Percentiles rank a stretch among this genome's conserved stretches.
Evolutionary conservation across 1,140 invertebrate genomes (phyloP).

Genomic region (Temnothorax curvispinosus): DNA sequence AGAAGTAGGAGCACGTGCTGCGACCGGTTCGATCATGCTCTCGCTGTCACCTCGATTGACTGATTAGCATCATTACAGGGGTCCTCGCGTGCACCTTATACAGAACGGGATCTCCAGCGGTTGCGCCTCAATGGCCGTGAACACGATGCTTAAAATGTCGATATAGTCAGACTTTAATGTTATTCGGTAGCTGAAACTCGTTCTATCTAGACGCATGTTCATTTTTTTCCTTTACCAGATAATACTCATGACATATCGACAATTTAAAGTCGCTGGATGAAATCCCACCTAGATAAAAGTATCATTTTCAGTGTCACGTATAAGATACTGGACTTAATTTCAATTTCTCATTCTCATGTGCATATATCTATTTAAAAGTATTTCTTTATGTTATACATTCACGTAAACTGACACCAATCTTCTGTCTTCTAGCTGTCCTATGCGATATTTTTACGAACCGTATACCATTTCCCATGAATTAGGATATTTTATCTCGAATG

Average conservation of each 20-base stretch:
- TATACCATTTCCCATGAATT: slow-evolving; percentile 30
- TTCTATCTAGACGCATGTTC: slow-evolving; percentile 36
- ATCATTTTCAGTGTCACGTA: background rate
- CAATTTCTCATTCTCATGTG: background rate
- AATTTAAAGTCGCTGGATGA: slow-evolving; percentile 1
- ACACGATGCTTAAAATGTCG: slow-evolving; percentile 73
- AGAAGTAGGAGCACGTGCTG: slow-evolving; percentile 67
- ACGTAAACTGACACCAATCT: background rate
- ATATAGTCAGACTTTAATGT: slow-evolving; percentile 71
- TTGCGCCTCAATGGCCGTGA: slow-evolving; percentile 43
- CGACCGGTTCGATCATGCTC: slow-evolving; percentile 67
- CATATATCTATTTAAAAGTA: background rate
- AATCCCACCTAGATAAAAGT: background rate
- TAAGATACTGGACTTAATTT: background rate
- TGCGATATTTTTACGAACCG: background rate
- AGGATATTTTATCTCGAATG: slow-evolving; percentile 34
- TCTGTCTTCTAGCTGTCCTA: background rate
- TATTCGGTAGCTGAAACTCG: slow-evolving; percentile 75
- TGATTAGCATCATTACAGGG: slow-evolving; percentile 75
- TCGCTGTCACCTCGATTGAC: slow-evolving; percentile 74
- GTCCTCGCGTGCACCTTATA: slow-evolving; percentile 47
- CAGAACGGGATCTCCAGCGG: slow-evolving; percentile 58
- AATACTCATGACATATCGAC: slow-evolving; percentile 21
- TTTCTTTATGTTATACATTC: background rate
- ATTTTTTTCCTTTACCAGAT: slow-evolving; percentile 10